These are phyloP conservation scores for Malurus elegans DNA, from an alignment of 2,113 vertebrate genomes.

Conservation along the genomic window DNA sequence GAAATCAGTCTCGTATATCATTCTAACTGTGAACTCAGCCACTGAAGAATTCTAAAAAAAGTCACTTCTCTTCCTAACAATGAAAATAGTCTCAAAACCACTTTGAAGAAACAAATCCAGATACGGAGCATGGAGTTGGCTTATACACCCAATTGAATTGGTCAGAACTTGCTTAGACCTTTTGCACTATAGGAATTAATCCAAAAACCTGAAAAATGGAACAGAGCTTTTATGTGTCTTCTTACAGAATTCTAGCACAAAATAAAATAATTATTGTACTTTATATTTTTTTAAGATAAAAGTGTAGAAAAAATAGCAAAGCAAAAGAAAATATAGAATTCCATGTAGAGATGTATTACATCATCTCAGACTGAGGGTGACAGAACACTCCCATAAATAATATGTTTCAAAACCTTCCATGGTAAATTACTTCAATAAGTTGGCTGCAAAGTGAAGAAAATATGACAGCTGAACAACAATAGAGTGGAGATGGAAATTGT, in stretches of 20 bases:
- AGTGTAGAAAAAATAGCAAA: not conserved
- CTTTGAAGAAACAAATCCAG: conserved; percentile 23
- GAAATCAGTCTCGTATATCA: conserved; percentile 31
- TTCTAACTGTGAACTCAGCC: conserved; percentile 18
- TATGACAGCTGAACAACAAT: not conserved
- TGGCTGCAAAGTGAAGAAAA: not conserved
- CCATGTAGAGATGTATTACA: not conserved
- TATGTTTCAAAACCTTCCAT: not conserved
- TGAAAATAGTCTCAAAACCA: not conserved
- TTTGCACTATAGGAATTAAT: not conserved
- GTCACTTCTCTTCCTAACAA: conserved; percentile 5
- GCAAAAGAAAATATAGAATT: not conserved
- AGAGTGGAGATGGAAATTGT: not conserved
- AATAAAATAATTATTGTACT: not conserved
- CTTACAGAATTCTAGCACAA: not conserved
- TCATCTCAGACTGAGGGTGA: not conserved
- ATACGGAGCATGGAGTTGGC: not conserved
- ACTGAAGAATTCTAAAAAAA: conserved; percentile 17
- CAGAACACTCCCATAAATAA: not conserved
- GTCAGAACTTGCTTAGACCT: not conserved
- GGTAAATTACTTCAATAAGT: conserved; percentile 14
- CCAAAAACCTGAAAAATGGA: not conserved
- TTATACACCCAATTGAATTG: not conserved
- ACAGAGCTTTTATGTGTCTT: not conserved
- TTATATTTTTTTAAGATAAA: not conserved